A percentile compares a stretch with the other conserved stretches of the same genome.
phyloP scores from a whole-genome alignment of 2,888 invertebrate species.

The Lamellibrachia satsuma region DNA sequence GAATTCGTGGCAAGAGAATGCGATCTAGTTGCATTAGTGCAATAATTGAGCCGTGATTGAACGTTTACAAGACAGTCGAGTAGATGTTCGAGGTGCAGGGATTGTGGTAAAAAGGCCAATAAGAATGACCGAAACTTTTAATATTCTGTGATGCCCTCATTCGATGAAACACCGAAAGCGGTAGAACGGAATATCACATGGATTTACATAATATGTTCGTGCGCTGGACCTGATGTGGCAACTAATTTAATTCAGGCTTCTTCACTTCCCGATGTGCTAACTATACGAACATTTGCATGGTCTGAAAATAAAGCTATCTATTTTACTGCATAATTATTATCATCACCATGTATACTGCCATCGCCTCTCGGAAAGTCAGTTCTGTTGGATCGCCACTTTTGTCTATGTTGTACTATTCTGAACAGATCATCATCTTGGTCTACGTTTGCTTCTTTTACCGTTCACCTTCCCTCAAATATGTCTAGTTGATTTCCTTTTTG shows the following conservation, averaged over 20 bases:
- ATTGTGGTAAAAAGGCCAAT: neutral
- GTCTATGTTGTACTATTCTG: too few relatives aligned
- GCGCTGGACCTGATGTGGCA: neutral
- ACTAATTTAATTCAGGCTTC: neutral
- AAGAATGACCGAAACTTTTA: neutral
- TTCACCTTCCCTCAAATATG: too few relatives aligned
- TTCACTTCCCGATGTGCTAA: neutral
- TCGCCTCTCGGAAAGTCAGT: too few relatives aligned
- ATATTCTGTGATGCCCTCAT: neutral
- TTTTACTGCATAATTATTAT: neutral
- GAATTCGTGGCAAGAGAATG: neutral
- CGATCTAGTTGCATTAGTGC: neutral
- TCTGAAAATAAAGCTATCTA: too few relatives aligned
- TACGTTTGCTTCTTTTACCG: too few relatives aligned
- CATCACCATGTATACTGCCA: neutral
- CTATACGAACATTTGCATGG: neutral
- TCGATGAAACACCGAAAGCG: neutral
- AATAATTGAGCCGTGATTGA: neutral
- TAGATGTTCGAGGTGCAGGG: neutral
- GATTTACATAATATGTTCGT: neutral
- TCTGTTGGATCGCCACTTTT: too few relatives aligned
- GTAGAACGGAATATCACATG: neutral
- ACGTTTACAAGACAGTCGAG: neutral
- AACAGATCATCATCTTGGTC: too few relatives aligned
- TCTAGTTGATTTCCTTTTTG: too few relatives aligned